Conservation (phyloP, 2,113 vertebrate species). For the Caranx melampygus region DNA sequence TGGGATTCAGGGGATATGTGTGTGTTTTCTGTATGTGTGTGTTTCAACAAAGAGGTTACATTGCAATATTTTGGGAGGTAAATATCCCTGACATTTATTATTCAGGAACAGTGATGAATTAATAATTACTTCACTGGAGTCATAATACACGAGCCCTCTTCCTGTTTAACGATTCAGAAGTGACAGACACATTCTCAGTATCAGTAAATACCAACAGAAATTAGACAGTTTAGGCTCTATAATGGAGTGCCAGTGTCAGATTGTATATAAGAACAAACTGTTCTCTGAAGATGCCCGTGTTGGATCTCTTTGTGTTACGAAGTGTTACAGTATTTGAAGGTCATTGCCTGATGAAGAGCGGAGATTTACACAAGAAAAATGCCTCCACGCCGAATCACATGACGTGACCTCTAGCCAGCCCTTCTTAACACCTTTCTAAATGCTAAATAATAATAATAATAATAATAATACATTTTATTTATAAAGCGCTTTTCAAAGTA, state of each 20-base stretch:
- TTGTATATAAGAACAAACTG: slow-evolving; percentile 32
- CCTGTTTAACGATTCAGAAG: slow-evolving; percentile 56
- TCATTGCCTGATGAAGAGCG: slow-evolving; percentile 63
- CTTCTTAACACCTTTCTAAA: slow-evolving; percentile 80
- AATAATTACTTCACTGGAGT: slow-evolving; percentile 68
- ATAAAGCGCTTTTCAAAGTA: too few species aligned
- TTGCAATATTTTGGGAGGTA: slow-evolving; percentile 74
- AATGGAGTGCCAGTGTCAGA: slow-evolving; percentile 25
- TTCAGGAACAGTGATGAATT: slow-evolving; percentile 76
- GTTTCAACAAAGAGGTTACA: slow-evolving; percentile 61
- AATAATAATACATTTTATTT: too few species aligned
- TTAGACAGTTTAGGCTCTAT: slow-evolving; percentile 25
- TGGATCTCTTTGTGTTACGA: slow-evolving; percentile 13
- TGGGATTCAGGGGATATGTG: slow-evolving; percentile 28
- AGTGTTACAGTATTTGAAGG: slow-evolving; percentile 65
- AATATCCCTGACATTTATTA: slow-evolving; percentile 74
- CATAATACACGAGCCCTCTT: slow-evolving; percentile 51
- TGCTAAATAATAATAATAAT: too few species aligned
- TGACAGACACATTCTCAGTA: slow-evolving; percentile 28
- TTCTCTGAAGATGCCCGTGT: slow-evolving; percentile 28
- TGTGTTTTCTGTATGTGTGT: slow-evolving; percentile 30
- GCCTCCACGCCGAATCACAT: slow-evolving; percentile 49
- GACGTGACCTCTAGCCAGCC: slow-evolving; percentile 72
- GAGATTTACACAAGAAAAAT: slow-evolving; percentile 59
- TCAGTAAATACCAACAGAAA: slow-evolving; percentile 46